Evolutionary conservation across 2,888 invertebrate genomes (phyloP).

Genomic region (Rhabditophanes sp.): DNA sequence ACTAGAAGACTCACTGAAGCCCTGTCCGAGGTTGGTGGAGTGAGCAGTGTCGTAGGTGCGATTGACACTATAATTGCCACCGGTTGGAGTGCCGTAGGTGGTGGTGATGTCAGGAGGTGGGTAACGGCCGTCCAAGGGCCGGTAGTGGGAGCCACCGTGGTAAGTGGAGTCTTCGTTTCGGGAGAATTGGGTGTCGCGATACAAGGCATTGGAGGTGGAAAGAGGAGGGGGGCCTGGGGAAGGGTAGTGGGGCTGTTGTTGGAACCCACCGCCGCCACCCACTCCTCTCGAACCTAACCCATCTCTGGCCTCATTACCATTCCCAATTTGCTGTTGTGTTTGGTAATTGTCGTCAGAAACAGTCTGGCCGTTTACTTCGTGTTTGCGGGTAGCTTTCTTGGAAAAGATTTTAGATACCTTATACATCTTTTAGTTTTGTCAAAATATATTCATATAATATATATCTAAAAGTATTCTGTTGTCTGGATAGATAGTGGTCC

Average conservation of each 20-base stretch:
- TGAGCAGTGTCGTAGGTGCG: constrained; percentile 13
- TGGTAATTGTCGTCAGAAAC: not conserved
- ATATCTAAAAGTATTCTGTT: too few species aligned
- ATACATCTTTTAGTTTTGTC: constrained; percentile 51
- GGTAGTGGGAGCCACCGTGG: constrained; percentile 6
- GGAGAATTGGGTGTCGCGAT: not conserved
- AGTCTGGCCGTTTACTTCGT: constrained; percentile 19
- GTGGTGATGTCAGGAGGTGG: constrained; percentile 50
- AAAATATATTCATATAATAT: too few species aligned
- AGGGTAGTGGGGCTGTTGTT: too few species aligned
- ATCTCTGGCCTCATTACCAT: too few species aligned
- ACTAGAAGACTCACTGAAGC: constrained; percentile 37
- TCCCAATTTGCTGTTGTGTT: too few species aligned
- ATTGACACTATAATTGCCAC: constrained; percentile 10
- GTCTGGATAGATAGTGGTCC: too few species aligned
- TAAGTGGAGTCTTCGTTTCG: constrained; percentile 4
- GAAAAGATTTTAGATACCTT: constrained; percentile 59
- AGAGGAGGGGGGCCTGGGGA: too few species aligned
- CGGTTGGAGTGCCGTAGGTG: constrained; percentile 48
- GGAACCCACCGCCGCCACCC: too few species aligned
- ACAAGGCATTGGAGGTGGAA: too few species aligned
- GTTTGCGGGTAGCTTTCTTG: constrained; percentile 37
- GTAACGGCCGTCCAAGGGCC: constrained; percentile 1
- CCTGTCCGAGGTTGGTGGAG: constrained; percentile 12
- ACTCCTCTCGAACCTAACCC: too few species aligned